Conservation (phyloP, 1,140 invertebrate species). For the Drosophila carrolli region DNA sequence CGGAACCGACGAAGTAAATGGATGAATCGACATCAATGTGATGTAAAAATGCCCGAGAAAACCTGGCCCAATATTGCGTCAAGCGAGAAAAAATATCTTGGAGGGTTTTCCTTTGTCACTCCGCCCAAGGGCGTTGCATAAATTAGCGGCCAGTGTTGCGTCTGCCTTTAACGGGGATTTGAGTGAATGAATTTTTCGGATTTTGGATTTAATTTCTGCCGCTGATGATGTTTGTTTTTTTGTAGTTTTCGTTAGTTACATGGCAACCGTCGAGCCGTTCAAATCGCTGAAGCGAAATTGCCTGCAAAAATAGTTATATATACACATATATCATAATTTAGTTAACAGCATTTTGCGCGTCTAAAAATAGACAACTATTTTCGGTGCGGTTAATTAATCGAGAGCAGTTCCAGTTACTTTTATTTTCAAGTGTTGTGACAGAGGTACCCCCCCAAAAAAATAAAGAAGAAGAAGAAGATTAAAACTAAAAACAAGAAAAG, state of each 20-base stretch:
- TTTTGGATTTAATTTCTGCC: slow-evolving; percentile 29
- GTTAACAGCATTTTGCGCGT: slow-evolving; percentile 9
- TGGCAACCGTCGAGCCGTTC: slow-evolving; percentile 65
- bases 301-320: slow-evolving; percentile 9
- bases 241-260: slow-evolving; percentile 56
- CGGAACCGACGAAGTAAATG: slow-evolving; percentile 18
- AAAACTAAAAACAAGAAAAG: background rate
- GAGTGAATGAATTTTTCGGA: slow-evolving; percentile 39
- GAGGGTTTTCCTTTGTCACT: slow-evolving; percentile 39
- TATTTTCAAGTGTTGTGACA: slow-evolving; percentile 14
- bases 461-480: background rate
- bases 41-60: slow-evolving; percentile 46
- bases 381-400: slow-evolving; percentile 49
- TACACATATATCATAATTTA: slow-evolving; percentile 5
- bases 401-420: slow-evolving; percentile 19
- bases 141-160: slow-evolving; percentile 61
- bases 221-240: slow-evolving; percentile 34
- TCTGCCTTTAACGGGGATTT: slow-evolving; percentile 53
- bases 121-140: slow-evolving; percentile 77
- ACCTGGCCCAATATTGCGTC: slow-evolving; percentile 31
- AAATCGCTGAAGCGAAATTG: slow-evolving; percentile 52
- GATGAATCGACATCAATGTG: slow-evolving; percentile 39
- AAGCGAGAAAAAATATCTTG: slow-evolving; percentile 10
- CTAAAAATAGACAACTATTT: slow-evolving; percentile 49
- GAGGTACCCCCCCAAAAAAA: slow-evolving; percentile 7